These are phyloP conservation scores for Merops nubicus DNA, from an alignment of 2,113 vertebrate species.

Conservation along the genomic window DNA sequence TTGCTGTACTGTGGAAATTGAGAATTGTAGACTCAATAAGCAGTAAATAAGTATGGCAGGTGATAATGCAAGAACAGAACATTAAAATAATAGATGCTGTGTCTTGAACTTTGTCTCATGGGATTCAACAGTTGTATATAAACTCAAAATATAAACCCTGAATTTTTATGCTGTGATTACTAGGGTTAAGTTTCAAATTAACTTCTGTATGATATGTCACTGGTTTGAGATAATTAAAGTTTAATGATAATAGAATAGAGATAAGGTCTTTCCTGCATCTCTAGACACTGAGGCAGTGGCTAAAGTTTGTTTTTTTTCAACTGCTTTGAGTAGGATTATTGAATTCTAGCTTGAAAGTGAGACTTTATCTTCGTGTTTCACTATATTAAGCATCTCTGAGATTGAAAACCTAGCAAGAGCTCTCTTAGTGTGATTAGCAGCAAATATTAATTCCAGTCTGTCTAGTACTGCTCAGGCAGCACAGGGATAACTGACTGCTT, in stretches of 20 bases:
- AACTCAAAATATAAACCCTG: background rate
- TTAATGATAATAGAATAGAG: background rate
- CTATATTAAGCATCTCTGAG: conserved; percentile 11
- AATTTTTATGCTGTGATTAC: background rate
- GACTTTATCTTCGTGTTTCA: background rate
- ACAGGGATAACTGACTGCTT: conserved; percentile 1
- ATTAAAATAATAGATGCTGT: background rate
- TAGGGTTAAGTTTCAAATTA: background rate
- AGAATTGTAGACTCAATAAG: conserved; percentile 16
- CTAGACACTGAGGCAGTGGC: background rate
- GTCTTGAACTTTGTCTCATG: background rate
- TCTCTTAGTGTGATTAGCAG: conserved; percentile 31
- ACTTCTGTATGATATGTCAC: background rate
- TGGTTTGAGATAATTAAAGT: background rate
- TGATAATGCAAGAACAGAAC: background rate
- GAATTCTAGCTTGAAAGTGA: conserved; percentile 32
- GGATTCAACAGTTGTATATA: background rate
- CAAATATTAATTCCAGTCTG: conserved; percentile 33
- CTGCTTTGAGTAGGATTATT: background rate
- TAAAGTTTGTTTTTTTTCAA: background rate
- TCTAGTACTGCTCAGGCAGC: background rate
- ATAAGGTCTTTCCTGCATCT: background rate
- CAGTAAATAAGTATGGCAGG: conserved; percentile 23
- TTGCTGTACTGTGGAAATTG: conserved; percentile 9
- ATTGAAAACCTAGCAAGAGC: conserved; percentile 28